Conservation (phyloP, 2,797 vertebrate species). For the Leucoraja ocellata region DNA sequence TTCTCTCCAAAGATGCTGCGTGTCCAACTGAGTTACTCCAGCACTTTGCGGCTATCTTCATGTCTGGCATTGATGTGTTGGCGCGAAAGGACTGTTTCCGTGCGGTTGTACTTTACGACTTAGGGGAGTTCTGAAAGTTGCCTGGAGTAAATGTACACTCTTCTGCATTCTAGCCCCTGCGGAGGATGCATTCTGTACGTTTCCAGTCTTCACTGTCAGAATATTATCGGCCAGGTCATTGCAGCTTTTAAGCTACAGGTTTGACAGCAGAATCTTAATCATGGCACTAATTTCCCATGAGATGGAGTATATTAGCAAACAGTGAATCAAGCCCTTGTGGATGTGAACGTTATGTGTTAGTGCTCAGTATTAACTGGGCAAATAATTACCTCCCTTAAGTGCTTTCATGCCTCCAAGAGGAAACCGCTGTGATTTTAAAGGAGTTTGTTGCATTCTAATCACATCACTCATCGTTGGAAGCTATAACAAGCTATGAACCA, state of each 20-base stretch:
- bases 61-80: no score
- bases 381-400: neutral
- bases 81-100: no score
- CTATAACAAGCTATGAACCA: neutral
- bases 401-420: neutral
- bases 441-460: neutral
- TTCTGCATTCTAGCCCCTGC: no score
- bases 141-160: no score
- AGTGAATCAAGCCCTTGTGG: neutral
- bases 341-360: neutral
- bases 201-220: neutral
- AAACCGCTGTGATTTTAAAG: conserved; percentile 7
- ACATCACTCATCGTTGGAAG: neutral
- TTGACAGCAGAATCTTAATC: neutral
- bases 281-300: neutral
- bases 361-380: neutral
- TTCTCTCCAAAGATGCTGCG: no score
- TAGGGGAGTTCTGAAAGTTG: no score
- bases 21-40: no score
- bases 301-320: neutral
- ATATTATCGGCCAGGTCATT: neutral
- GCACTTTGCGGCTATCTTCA: no score
- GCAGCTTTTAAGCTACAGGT: neutral
- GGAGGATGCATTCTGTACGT: neutral
- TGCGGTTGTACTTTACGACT: no score